Evolutionary conservation across 2,888 invertebrate species (phyloP).

Genomic region (Geophilus truncorum): DNA sequence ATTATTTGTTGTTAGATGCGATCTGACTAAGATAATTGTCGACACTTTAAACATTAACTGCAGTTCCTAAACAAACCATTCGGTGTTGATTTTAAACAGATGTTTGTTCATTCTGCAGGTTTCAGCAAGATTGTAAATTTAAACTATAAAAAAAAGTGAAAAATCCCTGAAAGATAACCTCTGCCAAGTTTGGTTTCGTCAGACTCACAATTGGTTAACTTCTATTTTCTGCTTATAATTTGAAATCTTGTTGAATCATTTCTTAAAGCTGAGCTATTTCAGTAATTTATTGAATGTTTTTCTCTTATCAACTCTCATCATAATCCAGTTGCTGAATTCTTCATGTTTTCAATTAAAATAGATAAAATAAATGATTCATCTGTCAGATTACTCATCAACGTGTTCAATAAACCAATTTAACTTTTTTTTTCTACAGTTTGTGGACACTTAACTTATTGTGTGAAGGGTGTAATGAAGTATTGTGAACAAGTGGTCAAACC

Average conservation of each 20-base stretch:
- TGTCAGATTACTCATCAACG: not conserved
- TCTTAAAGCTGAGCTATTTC: not conserved
- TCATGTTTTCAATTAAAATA: not conserved
- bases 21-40: not conserved
- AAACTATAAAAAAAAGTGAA: not conserved
- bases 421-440: not conserved
- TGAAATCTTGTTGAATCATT: conserved; percentile 1
- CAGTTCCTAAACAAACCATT: not conserved
- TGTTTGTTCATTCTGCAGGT: not conserved
- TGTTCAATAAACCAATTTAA: too few species aligned
- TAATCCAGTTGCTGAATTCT: not conserved
- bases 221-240: not conserved
- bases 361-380: not conserved
- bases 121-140: not conserved
- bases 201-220: not conserved
- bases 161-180: not conserved
- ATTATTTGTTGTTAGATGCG: not conserved
- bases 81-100: not conserved
- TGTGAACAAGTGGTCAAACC: not conserved
- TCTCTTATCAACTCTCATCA: not conserved
- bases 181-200: not conserved
- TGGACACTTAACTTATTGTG: not conserved
- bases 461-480: not conserved
- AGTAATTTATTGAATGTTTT: not conserved
- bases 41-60: not conserved